These are phyloP conservation scores for Musca domestica DNA, from an alignment of 1,140 invertebrate species.

Conservation along the genomic window DNA sequence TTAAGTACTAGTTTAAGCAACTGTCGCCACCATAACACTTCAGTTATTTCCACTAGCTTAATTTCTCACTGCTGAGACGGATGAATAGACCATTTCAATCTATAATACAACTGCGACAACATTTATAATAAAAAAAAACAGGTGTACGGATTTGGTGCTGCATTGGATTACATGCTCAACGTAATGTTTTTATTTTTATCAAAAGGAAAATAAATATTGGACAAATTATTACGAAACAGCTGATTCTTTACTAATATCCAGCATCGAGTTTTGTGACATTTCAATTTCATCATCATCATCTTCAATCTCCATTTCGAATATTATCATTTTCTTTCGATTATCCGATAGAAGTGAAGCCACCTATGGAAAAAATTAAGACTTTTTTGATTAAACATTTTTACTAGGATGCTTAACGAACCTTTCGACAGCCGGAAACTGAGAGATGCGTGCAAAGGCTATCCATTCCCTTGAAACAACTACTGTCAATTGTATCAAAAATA, in stretches of 20 bases:
- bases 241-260: conserved; percentile 52
- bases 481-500: conserved; percentile 56
- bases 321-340: conserved; percentile 73
- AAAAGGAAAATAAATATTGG: not conserved
- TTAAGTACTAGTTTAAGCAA: too few relatives aligned
- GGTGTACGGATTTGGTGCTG: too few relatives aligned
- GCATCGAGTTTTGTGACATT: conserved; percentile 53
- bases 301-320: conserved; percentile 90
- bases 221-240: conserved; percentile 11
- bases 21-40: too few relatives aligned
- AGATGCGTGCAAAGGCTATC: conserved; percentile 73
- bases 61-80: too few relatives aligned
- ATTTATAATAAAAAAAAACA: too few relatives aligned
- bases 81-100: not conserved
- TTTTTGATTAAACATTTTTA: not conserved
- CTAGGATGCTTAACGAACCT: conserved; percentile 58
- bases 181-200: conserved; percentile 5
- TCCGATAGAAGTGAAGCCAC: conserved; percentile 77
- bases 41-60: too few relatives aligned
- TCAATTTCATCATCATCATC: conserved; percentile 83
- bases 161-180: too few relatives aligned
- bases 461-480: conserved; percentile 60
- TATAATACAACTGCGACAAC: not conserved
- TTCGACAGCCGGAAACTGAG: conserved; percentile 82
- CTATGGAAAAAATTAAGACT: conserved; percentile 23